Evolutionary conservation across 1,140 invertebrate species (phyloP), one percentile per base, ranked within the genome.

Genomic region (Wasmannia auropunctata): DNA sequence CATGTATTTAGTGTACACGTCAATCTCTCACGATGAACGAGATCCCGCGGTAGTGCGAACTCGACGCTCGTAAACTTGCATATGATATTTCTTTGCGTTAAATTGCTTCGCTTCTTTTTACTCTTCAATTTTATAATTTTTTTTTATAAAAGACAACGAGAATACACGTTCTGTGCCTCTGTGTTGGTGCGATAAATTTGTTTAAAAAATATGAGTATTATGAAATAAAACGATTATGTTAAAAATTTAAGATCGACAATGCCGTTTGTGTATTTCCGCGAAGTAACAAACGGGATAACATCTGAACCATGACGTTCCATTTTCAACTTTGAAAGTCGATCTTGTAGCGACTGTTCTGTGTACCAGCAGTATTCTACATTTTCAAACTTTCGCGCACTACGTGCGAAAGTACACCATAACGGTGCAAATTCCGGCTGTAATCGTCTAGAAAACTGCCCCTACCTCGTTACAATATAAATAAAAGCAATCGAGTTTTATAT

Each of bases 251-350:
- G 6, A 40, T 25, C 10, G 34, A 77, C 40, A 63, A 28, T n/a
- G 28, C 5, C 11, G 37, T 19, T 0, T 28, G 22, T 67, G 22
- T 46, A 43, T 62, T 76, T 60, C 62, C 5, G 6, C 51, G 8
- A 31, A 43, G 37, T 60, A 14, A 22, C 10, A 76, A 76, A 1
- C 16, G 22, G 8, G 51, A 40, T 76, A 76, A 76, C 34, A 25
- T 76, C 51, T 40, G 22, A 72, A 25, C 22, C 22, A 76, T 62
- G 25, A 77, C 25, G 63, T 60, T 86, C 85, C 70, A 63, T 85
- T 46, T 89, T 72, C 40, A 31, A 86, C 70, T 88, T 89, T 31
- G 34, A 89, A 89, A 89, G 87, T 89, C 87, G 76, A 89, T 86
- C 67, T 77, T 62, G 37, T 28, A 67, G 81, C 70, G 60, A 75